phyloP scores from a whole-genome alignment of 2,797 vertebrate genomes.

The Discoglossus pictus region DNA sequence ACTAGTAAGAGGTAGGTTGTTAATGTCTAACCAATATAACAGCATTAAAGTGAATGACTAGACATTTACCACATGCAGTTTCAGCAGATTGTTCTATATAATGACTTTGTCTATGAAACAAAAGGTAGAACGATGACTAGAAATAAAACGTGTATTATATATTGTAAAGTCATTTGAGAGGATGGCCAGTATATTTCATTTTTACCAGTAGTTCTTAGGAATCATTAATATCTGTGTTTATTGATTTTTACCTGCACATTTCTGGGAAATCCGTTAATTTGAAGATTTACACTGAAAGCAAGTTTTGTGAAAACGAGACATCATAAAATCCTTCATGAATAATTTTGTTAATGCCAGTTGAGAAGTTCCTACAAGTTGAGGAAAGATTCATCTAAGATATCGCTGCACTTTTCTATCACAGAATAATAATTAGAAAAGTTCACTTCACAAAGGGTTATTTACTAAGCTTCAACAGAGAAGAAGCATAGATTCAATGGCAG shows the following conservation, averaged over 20 bases:
- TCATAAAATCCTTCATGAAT: conserved; percentile 26
- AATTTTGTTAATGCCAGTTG: conserved; percentile 20
- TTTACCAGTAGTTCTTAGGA: conserved; percentile 50
- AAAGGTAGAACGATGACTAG: conserved; percentile 20
- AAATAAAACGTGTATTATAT: conserved; percentile 46
- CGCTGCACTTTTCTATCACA: no score
- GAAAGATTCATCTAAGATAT: conserved; percentile 10
- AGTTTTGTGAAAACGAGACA: conserved; percentile 41
- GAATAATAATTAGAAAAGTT: no score
- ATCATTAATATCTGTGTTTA: conserved; percentile 48
- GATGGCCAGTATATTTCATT: conserved; percentile 41
- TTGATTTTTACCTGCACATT: conserved; percentile 49
- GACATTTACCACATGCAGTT: conserved; percentile 38
- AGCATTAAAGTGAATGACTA: conserved; percentile 42
- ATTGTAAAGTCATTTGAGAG: conserved; percentile 39
- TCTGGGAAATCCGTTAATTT: conserved; percentile 50
- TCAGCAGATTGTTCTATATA: conserved; percentile 34
- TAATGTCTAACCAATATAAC: conserved; percentile 44
- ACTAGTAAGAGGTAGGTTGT: conserved; percentile 46
- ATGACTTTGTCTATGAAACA: conserved; percentile 40
- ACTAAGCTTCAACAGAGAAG: no score
- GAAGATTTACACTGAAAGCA: conserved; percentile 45
- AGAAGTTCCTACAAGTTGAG: conserved; percentile 15
- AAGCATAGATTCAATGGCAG: no score
- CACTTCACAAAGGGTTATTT: no score